phyloP scores from a whole-genome alignment of 2,888 invertebrate species.

The Drosophila melanosoma region DNA sequence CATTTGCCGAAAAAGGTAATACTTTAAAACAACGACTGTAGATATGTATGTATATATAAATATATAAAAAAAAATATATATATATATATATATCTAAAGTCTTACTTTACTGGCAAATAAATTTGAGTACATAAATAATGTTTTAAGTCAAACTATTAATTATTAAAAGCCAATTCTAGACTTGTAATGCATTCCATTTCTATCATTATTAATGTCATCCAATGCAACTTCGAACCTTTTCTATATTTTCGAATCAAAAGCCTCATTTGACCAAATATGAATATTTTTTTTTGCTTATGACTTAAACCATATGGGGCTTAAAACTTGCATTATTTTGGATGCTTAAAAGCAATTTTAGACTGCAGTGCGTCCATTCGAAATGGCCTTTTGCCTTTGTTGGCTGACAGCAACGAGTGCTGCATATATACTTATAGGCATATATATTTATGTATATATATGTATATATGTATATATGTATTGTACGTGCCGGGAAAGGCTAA shows the following conservation, averaged over 20 bases:
- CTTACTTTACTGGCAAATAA: no score
- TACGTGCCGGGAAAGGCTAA: slow-evolving; percentile 66
- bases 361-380: slow-evolving; percentile 14
- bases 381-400: slow-evolving; percentile 12
- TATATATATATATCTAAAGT: no score
- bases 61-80: neutral
- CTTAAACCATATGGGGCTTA: slow-evolving; percentile 1
- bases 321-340: slow-evolving; percentile 10
- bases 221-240: neutral
- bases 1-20: neutral
- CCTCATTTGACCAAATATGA: slow-evolving; percentile 21
- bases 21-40: neutral
- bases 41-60: neutral
- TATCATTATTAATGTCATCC: neutral
- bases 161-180: neutral
- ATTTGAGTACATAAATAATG: neutral
- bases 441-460: neutral
- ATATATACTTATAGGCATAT: slow-evolving; percentile 13
- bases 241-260: neutral
- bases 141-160: neutral
- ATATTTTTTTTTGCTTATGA: neutral
- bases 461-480: neutral
- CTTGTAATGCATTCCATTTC: neutral
- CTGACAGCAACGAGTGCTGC: slow-evolving; percentile 31
- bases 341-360: slow-evolving; percentile 12